Base-by-base conservation (phyloP, 92 coral and sea anemone species). In the Meandrina meandrites region DNA sequence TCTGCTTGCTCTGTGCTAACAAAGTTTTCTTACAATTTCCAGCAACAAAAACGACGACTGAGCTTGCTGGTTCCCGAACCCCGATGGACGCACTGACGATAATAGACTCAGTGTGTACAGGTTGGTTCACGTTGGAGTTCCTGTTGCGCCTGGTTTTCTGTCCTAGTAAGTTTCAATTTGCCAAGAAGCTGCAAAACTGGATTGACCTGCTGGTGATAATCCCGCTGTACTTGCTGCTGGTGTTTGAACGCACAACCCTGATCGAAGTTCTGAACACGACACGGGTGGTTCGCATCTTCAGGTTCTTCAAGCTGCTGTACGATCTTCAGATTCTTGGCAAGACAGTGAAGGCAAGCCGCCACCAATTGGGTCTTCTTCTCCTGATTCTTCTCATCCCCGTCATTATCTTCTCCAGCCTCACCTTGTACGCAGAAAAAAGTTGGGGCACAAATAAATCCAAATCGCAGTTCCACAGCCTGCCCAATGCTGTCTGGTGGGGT, bases 401-500 rank as follows among this genome's bases (percentile, higher is more conserved):
- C 60, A 90, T 97, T 19, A 93, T 94, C 51, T 97, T 97, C 66
- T 95, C 98, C 35, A 92, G 98, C 68, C 92, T 97, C 68, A 94
- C 94, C 28, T 86, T 92, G 35, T 97, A 90, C 92, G 78, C 94
- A 6, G 99, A 97, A 80, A 84, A 67, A 45, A 47, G 80, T 56
- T 88, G 93, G 87, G 94, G 92, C 12, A 91, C 84, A 12, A 35
- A 51, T 4, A 86, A 79, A 48, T 76, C 90, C 70, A 79, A 87
- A 22, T 79, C 87, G 51, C 81, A 89, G 73, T 97, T 97, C 84
- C 86, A 90, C 53, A 93, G 91, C 88, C 93, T 97, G 47, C 99
- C 99, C n/a, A 93, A 92, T 50, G 91, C 98, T 2, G 86, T 90
- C 83, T 97, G 99, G 99, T 97, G 99, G 99, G 98, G 98, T 1